Conservation (phyloP, 64 coral and sea anemone genomes). For the Pocillopora damicornis region DNA sequence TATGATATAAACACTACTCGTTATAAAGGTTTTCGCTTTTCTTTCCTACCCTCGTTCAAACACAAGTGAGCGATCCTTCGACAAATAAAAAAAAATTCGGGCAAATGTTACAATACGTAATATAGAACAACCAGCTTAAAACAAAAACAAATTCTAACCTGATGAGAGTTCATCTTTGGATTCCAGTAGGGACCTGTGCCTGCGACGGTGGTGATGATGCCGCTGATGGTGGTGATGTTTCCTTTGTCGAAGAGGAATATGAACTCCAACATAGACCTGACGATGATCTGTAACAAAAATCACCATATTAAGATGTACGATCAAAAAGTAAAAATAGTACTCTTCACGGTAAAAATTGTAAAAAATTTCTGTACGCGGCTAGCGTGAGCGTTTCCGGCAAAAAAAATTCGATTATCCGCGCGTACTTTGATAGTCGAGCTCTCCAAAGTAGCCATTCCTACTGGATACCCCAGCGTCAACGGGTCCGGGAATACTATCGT, state of each 20-base stretch:
- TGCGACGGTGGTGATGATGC: constrained; percentile 39
- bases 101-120: not conserved
- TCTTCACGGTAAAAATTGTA: not conserved
- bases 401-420: constrained; percentile 17
- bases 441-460: constrained; percentile 45
- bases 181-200: not conserved
- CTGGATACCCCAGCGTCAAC: constrained; percentile 34
- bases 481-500: constrained; percentile 23
- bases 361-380: not conserved
- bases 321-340: not conserved
- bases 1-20: not conserved
- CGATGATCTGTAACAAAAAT: constrained; percentile 54
- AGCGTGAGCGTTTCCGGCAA: not conserved
- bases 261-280: constrained; percentile 73
- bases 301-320: not conserved
- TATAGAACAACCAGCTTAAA: not conserved
- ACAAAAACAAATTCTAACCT: not conserved
- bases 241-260: constrained; percentile 60
- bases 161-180: not conserved
- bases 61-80: not conserved
- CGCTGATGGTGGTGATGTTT: constrained; percentile 54
- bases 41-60: not conserved
- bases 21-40: not conserved
- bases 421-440: constrained; percentile 71
- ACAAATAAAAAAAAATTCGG: not conserved